A percentile compares a stretch with the other conserved stretches of the same genome.
Conservation (phyloP, 2,113 vertebrate species). For the Xiphorhynchus elegans region DNA sequence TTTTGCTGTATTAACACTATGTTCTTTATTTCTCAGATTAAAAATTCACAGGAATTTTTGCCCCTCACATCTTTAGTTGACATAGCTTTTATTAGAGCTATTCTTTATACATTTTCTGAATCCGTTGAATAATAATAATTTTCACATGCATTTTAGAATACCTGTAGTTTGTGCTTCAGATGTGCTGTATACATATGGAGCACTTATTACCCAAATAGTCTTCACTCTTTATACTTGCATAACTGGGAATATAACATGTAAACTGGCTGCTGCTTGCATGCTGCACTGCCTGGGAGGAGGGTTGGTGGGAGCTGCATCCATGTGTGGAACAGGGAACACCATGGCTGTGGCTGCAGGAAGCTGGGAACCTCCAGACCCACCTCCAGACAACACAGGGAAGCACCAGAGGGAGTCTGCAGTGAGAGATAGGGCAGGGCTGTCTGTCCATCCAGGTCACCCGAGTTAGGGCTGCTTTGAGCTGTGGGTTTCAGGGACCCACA, state of each 20-base stretch:
- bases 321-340: not conserved
- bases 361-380: rapidly evolving
- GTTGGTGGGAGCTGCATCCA: not conserved
- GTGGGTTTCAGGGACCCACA: not conserved
- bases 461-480: not conserved
- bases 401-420: not conserved
- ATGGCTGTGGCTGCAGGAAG: rapidly evolving
- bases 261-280: not conserved
- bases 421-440: not conserved
- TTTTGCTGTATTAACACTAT: not conserved
- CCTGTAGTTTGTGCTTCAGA: not conserved
- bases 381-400: not conserved
- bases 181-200: not conserved
- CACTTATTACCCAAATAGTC: not conserved
- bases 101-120: not conserved
- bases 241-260: not conserved
- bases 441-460: not conserved
- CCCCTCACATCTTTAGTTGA: not conserved
- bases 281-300: not conserved
- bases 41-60: slow-evolving; percentile 18
- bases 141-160: not conserved
- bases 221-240: not conserved
- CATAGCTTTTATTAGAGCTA: not conserved
- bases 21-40: slow-evolving; percentile 42
- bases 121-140: not conserved